Evolutionary conservation across 1,140 invertebrate genomes (phyloP).

Genomic region (Odontomachus brunneus): DNA sequence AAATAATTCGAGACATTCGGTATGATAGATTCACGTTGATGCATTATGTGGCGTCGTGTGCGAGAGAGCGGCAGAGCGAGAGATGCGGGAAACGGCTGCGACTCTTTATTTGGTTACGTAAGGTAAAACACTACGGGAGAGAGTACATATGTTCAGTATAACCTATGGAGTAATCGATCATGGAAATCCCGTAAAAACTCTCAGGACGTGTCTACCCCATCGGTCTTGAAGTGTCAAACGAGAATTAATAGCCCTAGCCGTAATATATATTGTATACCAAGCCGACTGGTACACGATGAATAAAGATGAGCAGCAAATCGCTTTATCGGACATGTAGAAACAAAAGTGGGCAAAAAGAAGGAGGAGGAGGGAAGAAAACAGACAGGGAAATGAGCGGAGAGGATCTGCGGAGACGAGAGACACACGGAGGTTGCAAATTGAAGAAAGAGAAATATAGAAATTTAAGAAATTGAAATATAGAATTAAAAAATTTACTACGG

Average conservation of each 20-base stretch:
- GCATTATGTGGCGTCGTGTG: slow-evolving; percentile 10
- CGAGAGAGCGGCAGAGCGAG: too few species aligned
- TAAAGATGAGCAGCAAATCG: slow-evolving; percentile 72
- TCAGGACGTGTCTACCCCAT: slow-evolving; percentile 60
- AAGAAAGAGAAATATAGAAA: slow-evolving; percentile 14
- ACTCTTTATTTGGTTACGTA: slow-evolving; percentile 53
- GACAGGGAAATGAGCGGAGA: neutral
- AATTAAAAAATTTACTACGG: too few species aligned
- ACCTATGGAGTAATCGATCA: slow-evolving; percentile 70
- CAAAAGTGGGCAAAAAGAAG: slow-evolving; percentile 35
- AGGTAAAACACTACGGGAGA: slow-evolving; percentile 62
- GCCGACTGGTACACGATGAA: slow-evolving; percentile 63
- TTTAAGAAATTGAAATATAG: too few species aligned
- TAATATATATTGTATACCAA: slow-evolving; percentile 71
- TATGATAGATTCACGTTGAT: slow-evolving; percentile 52
- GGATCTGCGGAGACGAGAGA: neutral
- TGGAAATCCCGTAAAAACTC: slow-evolving; percentile 69
- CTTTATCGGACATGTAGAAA: slow-evolving; percentile 65
- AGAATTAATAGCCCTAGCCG: slow-evolving; percentile 67
- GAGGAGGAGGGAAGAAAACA: slow-evolving; percentile 9
- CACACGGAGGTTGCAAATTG: neutral
- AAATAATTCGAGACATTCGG: slow-evolving; percentile 20
- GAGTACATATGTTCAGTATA: slow-evolving; percentile 69
- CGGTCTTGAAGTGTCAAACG: slow-evolving; percentile 74
- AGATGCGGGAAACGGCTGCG: too few species aligned